Evolutionary conservation across 2,797 vertebrate genomes (phyloP).

Genomic region (Intellagama lesueurii): DNA sequence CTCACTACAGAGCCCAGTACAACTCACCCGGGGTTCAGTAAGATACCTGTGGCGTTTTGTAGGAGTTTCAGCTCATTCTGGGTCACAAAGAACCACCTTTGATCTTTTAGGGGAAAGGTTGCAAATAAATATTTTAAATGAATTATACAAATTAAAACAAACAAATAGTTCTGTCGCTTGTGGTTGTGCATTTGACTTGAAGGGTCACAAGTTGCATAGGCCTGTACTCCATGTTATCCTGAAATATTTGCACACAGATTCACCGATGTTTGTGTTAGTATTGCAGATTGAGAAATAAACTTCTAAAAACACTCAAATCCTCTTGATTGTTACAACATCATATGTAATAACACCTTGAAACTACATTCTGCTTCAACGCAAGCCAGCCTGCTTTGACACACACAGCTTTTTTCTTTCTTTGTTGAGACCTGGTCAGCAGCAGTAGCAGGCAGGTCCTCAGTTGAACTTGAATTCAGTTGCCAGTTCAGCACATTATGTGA

Average conservation of each 20-base stretch:
- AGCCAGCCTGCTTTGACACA: neutral
- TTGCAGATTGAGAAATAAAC: neutral
- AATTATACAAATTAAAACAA: too few relatives aligned
- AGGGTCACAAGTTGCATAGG: neutral
- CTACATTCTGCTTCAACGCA: neutral
- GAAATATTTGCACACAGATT: neutral
- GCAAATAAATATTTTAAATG: neutral
- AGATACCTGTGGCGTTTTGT: neutral
- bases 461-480: neutral
- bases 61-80: neutral
- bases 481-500: neutral
- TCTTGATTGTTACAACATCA: neutral
- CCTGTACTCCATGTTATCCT: neutral
- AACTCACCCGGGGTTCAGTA: neutral
- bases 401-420: neutral
- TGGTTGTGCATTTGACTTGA: neutral
- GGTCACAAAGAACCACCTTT: neutral
- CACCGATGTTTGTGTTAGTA: neutral
- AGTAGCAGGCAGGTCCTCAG: too few relatives aligned
- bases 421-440: neutral
- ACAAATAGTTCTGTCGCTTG: neutral
- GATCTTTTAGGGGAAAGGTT: neutral
- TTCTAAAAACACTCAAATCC: neutral
- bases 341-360: neutral
- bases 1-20: slow-evolving; percentile 17